These are phyloP conservation scores for Alloplasta piceator DNA, from an alignment of 2,888 invertebrate genomes.

Conservation along the genomic window DNA sequence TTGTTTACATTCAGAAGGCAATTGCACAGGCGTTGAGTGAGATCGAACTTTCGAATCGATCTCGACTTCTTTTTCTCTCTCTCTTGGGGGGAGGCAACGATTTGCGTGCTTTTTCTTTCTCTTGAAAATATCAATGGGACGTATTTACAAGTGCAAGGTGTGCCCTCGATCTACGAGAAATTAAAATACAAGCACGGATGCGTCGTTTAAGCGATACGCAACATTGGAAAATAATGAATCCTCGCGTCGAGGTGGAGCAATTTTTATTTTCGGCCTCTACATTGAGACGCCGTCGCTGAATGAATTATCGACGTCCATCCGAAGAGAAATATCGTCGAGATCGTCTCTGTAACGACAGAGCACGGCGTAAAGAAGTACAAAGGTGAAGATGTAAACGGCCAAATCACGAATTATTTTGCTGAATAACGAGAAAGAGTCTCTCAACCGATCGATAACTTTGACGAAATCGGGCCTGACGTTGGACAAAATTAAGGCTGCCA, in stretches of 20 bases:
- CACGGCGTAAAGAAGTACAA: conserved; percentile 71
- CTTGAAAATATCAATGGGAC: conserved; percentile 37
- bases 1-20: conserved; percentile 60
- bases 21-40: conserved; percentile 40
- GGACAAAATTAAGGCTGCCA: conserved; percentile 76
- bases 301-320: conserved; percentile 43
- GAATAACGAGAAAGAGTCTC: conserved; percentile 65
- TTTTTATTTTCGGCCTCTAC: conserved; percentile 21
- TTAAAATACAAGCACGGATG: conserved; percentile 31
- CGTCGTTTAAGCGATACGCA: conserved; percentile 8
- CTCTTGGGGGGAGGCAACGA: neutral
- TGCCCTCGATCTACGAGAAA: conserved; percentile 12
- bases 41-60: conserved; percentile 11
- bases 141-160: conserved; percentile 61
- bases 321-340: conserved; percentile 38
- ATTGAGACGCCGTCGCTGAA: conserved; percentile 29
- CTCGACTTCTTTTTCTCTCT: too few species aligned
- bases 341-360: conserved; percentile 58
- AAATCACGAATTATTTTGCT: conserved; percentile 71
- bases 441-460: conserved; percentile 69
- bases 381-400: conserved; percentile 77
- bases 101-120: conserved; percentile 19
- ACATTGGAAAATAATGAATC: conserved; percentile 6
- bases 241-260: neutral
- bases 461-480: conserved; percentile 75